phyloP scores from a whole-genome alignment of 2,888 invertebrate species.

The Tinea pellionella region DNA sequence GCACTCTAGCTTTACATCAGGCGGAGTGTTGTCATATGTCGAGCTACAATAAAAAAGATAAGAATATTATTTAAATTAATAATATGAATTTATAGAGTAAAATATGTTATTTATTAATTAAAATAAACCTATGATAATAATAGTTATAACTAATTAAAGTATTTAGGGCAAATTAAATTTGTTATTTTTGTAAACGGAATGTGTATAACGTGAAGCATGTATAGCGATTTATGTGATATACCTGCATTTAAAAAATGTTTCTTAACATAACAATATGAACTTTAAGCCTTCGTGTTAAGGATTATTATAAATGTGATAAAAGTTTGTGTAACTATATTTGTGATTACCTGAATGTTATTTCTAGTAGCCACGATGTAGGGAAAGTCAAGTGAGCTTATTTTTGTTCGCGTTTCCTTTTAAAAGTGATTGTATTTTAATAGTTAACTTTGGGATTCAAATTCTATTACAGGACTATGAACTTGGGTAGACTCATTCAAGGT shows the following conservation, averaged over 20 bases:
- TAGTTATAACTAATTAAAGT: neutral
- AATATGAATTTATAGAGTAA: no score
- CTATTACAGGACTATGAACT: no score
- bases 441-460: no score
- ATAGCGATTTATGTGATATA: neutral
- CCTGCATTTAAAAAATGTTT: neutral
- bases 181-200: neutral
- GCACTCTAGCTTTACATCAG: no score
- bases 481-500: no score
- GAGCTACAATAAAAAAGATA: no score
- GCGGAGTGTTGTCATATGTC: no score
- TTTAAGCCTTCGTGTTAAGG: neutral
- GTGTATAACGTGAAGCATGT: neutral
- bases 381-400: neutral
- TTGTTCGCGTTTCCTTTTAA: neutral
- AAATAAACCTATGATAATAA: neutral
- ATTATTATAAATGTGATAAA: neutral
- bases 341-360: neutral
- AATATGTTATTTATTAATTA: neutral
- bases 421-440: neutral
- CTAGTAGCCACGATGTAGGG: neutral
- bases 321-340: neutral
- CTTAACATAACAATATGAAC: neutral
- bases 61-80: no score
- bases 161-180: neutral